A percentile compares a stretch with the other conserved stretches of the same genome.
These are phyloP conservation scores for Stichopus horrens DNA, from an alignment of 53 echinoderm and acorn worm genomes.

Conservation along the genomic window DNA sequence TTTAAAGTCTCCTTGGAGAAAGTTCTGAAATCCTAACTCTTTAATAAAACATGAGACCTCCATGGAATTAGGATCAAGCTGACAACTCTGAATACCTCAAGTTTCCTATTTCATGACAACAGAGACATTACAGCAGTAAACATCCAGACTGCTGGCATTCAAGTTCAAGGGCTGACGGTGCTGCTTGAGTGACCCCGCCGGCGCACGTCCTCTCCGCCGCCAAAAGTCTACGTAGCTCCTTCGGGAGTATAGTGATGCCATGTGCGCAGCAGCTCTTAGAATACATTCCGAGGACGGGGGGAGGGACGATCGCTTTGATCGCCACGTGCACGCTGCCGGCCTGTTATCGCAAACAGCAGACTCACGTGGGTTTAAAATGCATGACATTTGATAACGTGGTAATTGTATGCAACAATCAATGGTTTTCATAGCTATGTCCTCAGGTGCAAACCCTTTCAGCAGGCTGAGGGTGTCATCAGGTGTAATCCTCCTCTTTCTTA, in stretches of 20 bases:
- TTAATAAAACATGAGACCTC: not conserved
- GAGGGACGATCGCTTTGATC: too few relatives aligned
- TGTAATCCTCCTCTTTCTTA: too few relatives aligned
- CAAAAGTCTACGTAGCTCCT: too few relatives aligned
- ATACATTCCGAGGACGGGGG: too few relatives aligned
- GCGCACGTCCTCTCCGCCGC: too few relatives aligned
- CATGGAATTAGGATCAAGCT: not conserved
- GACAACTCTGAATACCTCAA: not conserved
- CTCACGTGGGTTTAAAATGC: not conserved
- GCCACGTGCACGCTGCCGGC: too few relatives aligned
- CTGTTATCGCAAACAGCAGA: too few relatives aligned
- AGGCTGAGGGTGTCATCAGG: too few relatives aligned
- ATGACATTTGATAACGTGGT: not conserved
- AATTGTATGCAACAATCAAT: constrained; percentile 8
- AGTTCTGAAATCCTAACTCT: not conserved
- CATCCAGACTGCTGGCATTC: not conserved
- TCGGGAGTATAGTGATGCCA: too few relatives aligned
- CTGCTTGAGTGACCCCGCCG: too few relatives aligned
- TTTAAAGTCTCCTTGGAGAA: not conserved
- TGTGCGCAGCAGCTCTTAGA: too few relatives aligned
- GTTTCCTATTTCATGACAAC: not conserved
- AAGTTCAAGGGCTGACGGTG: not conserved
- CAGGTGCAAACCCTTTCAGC: not conserved
- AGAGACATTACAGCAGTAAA: not conserved
- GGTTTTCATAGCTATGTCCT: not conserved